These are phyloP conservation scores for Thereva unica DNA, from an alignment of 2,888 invertebrate species.

Conservation along the genomic window DNA sequence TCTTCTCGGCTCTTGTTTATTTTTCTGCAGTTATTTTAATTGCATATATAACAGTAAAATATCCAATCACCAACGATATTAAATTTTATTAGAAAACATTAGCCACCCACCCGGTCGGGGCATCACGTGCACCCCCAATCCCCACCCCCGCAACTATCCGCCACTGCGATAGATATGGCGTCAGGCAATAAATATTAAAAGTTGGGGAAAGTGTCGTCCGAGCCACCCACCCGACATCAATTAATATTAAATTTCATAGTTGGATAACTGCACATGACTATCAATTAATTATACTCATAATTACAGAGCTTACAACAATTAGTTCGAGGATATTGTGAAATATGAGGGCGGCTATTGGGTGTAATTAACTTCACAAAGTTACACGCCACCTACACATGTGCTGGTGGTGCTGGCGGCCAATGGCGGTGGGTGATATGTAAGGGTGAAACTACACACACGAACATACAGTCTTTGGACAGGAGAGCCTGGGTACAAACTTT, in stretches of 20 bases:
- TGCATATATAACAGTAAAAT: slow-evolving; percentile 16
- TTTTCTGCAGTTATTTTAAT: too few species aligned
- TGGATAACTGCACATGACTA: slow-evolving; percentile 34
- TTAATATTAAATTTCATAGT: slow-evolving; percentile 41
- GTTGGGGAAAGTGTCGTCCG: slow-evolving; percentile 17
- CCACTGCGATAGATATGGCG: too few species aligned
- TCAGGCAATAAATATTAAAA: slow-evolving; percentile 23
- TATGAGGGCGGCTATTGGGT: slow-evolving; percentile 28
- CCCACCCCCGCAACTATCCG: too few species aligned
- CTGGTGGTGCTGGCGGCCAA: background rate
- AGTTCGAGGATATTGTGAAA: slow-evolving; percentile 28
- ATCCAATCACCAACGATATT: slow-evolving; percentile 9
- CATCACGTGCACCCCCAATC: too few species aligned
- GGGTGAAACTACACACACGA: too few species aligned
- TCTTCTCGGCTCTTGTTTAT: too few species aligned
- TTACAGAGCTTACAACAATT: slow-evolving; percentile 33
- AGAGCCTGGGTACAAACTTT: too few species aligned
- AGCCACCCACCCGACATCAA: slow-evolving; percentile 22
- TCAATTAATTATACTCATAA: slow-evolving; percentile 31
- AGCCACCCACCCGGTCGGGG: background rate
- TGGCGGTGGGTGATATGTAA: too few species aligned
- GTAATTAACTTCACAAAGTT: slow-evolving; percentile 31
- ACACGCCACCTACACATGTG: slow-evolving; percentile 9
- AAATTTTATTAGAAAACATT: slow-evolving; percentile 18
- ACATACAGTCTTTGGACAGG: too few species aligned